Evolutionary conservation across 2,888 invertebrate genomes (phyloP).

Genomic region (Vandiemenella viatica): DNA sequence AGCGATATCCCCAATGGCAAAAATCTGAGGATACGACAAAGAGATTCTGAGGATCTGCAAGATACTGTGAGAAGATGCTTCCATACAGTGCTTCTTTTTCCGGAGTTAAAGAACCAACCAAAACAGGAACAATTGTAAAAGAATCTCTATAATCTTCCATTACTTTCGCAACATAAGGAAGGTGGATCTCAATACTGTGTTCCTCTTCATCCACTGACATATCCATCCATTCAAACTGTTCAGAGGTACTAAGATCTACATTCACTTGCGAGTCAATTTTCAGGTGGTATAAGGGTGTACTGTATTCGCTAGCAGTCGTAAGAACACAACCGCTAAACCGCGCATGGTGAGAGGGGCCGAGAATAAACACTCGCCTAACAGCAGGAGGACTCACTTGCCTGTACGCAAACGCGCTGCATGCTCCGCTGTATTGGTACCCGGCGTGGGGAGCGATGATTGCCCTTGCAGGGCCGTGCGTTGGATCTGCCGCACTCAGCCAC

Average conservation of each 20-base stretch:
- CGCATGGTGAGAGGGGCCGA: slow-evolving; percentile 96
- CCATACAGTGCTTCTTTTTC: slow-evolving; percentile 87
- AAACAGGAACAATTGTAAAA: slow-evolving; percentile 88
- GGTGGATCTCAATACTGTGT: slow-evolving; percentile 98
- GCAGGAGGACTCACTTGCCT: slow-evolving; percentile 86
- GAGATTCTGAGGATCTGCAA: slow-evolving; percentile 84
- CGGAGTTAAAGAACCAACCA: slow-evolving; percentile 84
- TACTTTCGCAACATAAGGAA: slow-evolving; percentile 96
- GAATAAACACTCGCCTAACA: slow-evolving; percentile 80
- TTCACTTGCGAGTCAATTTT: slow-evolving; percentile 83
- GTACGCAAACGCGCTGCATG: slow-evolving; percentile 90
- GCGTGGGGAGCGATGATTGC: slow-evolving; percentile 79
- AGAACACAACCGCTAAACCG: slow-evolving; percentile 85
- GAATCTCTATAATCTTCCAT: slow-evolving; percentile 86
- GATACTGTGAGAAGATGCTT: slow-evolving; percentile 70
- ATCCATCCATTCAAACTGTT: slow-evolving; percentile 87
- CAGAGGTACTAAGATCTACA: slow-evolving; percentile 71
- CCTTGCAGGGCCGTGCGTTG: slow-evolving; percentile 75
- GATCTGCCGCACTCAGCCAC: slow-evolving; percentile 77
- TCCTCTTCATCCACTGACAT: slow-evolving; percentile 91
- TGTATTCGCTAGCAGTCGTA: slow-evolving; percentile 74
- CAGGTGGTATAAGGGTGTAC: slow-evolving; percentile 91
- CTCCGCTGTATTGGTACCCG: slow-evolving; percentile 94
- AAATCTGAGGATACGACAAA: slow-evolving; percentile 98
- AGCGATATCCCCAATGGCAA: slow-evolving; percentile 95